Evolutionary conservation across 1,140 invertebrate genomes (phyloP).

Genomic region (Cryptotermes secundus): DNA sequence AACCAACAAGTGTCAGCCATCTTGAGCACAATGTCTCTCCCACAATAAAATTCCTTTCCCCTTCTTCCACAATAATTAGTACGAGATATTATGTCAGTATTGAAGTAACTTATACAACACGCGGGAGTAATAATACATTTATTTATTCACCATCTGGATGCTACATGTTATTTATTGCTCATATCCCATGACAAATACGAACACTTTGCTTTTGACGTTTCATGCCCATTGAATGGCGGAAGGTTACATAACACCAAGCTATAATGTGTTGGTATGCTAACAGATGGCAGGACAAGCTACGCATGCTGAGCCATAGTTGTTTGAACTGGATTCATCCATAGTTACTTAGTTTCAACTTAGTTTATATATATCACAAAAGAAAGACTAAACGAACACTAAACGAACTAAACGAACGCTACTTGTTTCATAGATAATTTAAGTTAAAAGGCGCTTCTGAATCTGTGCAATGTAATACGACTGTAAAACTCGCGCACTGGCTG

Average conservation of each 20-base stretch:
- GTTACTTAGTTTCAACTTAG: too few relatives aligned
- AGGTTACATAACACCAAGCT: background rate
- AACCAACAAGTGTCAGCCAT: slow-evolving; percentile 35
- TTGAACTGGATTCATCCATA: background rate
- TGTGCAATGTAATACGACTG: too few relatives aligned
- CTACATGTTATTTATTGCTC: background rate
- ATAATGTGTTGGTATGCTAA: background rate
- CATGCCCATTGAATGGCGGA: background rate
- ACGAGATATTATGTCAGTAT: background rate
- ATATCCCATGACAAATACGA: background rate
- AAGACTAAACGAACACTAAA: too few relatives aligned
- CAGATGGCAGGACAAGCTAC: background rate
- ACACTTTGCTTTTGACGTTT: background rate
- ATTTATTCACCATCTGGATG: background rate
- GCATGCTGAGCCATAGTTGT: background rate
- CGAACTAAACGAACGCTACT: too few relatives aligned
- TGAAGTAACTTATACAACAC: background rate
- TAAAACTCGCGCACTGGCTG: too few relatives aligned
- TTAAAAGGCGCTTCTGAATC: too few relatives aligned
- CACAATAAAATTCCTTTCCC: slow-evolving; percentile 25
- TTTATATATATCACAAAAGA: too few relatives aligned
- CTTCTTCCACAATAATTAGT: slow-evolving; percentile 15
- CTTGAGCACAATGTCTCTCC: slow-evolving; percentile 27
- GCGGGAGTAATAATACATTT: background rate
- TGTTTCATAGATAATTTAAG: too few relatives aligned